Evolutionary conservation across 2,113 vertebrate species (phyloP).

Genomic region (Oxygymnocypris stewartii): DNA sequence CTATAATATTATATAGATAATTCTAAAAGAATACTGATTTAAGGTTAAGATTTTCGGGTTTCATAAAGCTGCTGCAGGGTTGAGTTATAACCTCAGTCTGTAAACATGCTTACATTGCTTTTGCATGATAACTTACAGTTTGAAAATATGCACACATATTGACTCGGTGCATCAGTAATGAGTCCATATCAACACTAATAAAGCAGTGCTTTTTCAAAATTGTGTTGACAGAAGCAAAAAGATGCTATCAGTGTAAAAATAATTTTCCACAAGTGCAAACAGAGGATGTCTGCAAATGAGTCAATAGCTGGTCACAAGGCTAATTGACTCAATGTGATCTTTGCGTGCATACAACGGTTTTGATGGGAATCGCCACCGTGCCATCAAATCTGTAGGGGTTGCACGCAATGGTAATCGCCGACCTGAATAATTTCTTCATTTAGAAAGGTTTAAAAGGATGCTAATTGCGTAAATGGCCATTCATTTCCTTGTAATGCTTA

Average conservation of each 20-base stretch:
- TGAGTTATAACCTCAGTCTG: not conserved
- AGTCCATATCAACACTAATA: not conserved
- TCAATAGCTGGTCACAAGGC: constrained; percentile 11
- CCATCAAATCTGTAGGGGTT: not conserved
- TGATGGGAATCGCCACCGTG: not conserved
- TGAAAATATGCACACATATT: not conserved
- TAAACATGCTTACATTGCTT: not conserved
- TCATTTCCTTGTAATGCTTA: constrained; percentile 18
- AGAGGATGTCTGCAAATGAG: constrained; percentile 15
- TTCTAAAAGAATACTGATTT: not conserved
- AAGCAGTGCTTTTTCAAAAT: constrained; percentile 3
- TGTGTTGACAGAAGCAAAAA: constrained; percentile 18
- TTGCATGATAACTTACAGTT: not conserved
- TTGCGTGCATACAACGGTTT: not conserved
- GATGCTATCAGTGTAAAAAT: constrained; percentile 20
- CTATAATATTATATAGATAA: not conserved
- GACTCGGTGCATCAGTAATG: not conserved
- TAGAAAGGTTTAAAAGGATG: constrained; percentile 17
- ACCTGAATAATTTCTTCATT: not conserved
- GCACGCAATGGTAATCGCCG: not conserved
- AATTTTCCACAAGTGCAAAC: constrained; percentile 14
- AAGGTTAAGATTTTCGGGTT: not conserved
- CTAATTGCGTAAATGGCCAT: constrained; percentile 3
- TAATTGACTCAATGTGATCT: constrained; percentile 22
- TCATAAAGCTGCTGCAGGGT: not conserved